Percentiles rank a stretch among this genome's conserved stretches.
phyloP scores from a whole-genome alignment of 2,888 invertebrate genomes.

The Steinernema hermaphroditum region DNA sequence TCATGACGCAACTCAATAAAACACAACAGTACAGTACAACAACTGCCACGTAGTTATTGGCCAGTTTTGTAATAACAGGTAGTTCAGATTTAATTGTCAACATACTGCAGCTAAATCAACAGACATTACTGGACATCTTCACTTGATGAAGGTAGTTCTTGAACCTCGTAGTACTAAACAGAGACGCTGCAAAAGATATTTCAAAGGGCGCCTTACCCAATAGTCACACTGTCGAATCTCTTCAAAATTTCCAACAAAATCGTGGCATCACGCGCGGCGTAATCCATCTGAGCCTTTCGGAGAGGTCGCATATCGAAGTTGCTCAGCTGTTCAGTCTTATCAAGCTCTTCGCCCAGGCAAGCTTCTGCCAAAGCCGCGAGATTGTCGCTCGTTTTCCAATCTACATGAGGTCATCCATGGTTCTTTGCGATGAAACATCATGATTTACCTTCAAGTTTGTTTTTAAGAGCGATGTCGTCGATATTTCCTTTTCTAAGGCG shows the following conservation, averaged over 20 bases:
- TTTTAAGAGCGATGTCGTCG: background rate
- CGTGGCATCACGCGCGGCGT: background rate
- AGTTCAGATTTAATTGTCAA: no score
- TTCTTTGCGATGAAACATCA: background rate
- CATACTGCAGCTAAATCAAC: no score
- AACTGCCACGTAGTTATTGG: no score
- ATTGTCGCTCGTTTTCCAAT: background rate
- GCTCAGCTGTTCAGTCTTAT: background rate
- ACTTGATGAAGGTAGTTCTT: background rate
- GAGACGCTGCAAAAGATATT: background rate
- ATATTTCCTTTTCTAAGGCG: background rate
- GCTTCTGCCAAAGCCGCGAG: background rate
- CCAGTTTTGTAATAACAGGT: no score
- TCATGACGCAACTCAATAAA: no score
- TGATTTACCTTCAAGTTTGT: background rate
- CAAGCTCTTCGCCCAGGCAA: background rate
- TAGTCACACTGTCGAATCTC: background rate
- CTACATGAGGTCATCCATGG: background rate
- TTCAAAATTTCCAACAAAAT: background rate
- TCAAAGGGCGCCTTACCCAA: background rate
- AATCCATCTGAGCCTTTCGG: background rate
- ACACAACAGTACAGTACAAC: no score
- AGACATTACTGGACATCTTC: background rate
- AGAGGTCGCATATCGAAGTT: background rate
- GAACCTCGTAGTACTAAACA: background rate